These are phyloP conservation scores for Rallus crepitans DNA, from an alignment of 2,797 vertebrate species.

Conservation along the genomic window DNA sequence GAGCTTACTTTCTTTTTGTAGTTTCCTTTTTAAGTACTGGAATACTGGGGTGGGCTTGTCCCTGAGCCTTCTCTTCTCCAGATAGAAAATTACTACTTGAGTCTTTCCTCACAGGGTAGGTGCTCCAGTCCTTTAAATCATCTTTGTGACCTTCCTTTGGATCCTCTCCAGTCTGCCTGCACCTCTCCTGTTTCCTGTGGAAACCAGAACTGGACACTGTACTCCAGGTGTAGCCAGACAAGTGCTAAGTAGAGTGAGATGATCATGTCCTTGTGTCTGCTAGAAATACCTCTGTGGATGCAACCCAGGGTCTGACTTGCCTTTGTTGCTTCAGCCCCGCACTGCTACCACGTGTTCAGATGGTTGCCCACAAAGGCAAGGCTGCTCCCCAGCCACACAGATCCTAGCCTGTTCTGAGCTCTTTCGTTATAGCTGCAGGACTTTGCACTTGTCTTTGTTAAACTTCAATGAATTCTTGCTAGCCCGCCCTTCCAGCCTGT, in stretches of 20 bases:
- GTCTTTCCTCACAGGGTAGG: background rate
- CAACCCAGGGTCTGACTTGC: background rate
- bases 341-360: background rate
- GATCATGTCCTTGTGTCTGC: background rate
- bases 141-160: background rate
- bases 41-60: background rate
- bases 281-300: background rate
- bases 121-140: background rate
- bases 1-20: fast-evolving
- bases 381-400: background rate
- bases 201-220: background rate
- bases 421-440: background rate
- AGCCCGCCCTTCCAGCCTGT: background rate
- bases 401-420: too few relatives aligned
- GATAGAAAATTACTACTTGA: background rate
- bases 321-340: background rate
- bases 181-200: background rate
- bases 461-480: background rate
- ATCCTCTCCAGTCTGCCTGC: background rate
- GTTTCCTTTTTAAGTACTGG: background rate
- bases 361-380: background rate
- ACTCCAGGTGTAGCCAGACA: too few relatives aligned
- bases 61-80: background rate
- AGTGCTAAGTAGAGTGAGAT: background rate
- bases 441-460: background rate